These are phyloP conservation scores for Tetraodon nigroviridis DNA, from an alignment of 2,113 vertebrate species.

Conservation along the genomic window DNA sequence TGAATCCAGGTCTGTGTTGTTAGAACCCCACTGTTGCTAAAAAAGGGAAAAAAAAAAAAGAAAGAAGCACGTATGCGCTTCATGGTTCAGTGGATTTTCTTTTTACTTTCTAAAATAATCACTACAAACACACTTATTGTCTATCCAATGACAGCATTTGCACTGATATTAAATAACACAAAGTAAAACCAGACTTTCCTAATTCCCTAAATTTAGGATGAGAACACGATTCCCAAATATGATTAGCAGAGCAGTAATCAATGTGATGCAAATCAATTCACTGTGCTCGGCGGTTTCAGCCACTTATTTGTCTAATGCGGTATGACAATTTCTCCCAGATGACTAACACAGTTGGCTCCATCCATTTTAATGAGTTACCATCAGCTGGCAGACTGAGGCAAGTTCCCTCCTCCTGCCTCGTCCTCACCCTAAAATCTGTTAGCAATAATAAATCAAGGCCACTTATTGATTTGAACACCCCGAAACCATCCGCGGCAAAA, in stretches of 20 bases:
- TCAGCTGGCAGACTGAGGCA: constrained; percentile 46
- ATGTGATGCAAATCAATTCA: constrained; percentile 62
- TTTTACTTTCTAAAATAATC: no score
- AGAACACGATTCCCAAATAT: constrained; percentile 47
- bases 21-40: no score
- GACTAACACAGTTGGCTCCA: constrained; percentile 60
- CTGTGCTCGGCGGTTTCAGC: constrained; percentile 55
- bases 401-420: constrained; percentile 30
- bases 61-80: no score
- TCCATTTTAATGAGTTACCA: constrained; percentile 66
- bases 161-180: not conserved
- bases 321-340: constrained; percentile 65
- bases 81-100: no score
- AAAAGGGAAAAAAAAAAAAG: no score
- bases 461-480: constrained; percentile 28
- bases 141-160: no score
- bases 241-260: constrained; percentile 49
- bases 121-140: no score
- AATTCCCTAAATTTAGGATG: constrained; percentile 35
- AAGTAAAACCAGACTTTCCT: constrained; percentile 21
- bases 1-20: no score
- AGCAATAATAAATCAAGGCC: constrained; percentile 45
- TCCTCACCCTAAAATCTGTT: constrained; percentile 34
- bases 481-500: constrained; percentile 21
- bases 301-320: constrained; percentile 69